Conservation (phyloP, 2,797 vertebrate species). For the Esox masquinongy region DNA sequence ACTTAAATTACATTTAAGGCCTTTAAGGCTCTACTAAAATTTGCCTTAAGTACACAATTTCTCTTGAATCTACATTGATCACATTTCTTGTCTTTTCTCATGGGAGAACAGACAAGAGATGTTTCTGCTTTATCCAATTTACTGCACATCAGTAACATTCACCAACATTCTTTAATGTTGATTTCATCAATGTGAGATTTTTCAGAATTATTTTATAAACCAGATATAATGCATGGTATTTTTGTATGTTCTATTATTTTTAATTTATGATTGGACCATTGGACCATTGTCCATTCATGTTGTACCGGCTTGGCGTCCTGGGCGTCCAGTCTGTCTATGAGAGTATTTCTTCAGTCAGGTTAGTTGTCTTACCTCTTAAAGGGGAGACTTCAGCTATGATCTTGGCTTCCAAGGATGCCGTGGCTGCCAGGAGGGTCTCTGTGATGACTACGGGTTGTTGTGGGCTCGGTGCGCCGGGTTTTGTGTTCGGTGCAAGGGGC, state of each 20-base stretch:
- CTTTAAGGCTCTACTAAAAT: conserved; percentile 47
- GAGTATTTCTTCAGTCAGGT: too few species aligned
- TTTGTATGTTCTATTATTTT: neutral
- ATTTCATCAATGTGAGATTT: neutral
- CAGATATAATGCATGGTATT: neutral
- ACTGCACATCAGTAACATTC: conserved; percentile 29
- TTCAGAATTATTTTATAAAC: neutral
- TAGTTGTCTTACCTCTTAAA: too few species aligned
- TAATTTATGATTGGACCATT: neutral
- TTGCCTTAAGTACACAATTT: conserved; percentile 48
- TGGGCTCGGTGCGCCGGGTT: too few species aligned
- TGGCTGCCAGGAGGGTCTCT: too few species aligned
- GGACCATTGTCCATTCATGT: neutral
- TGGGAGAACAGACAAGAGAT: conserved; percentile 32
- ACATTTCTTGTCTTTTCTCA: conserved; percentile 34
- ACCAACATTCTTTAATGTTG: conserved; percentile 2
- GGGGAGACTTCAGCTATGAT: too few species aligned
- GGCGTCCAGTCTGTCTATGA: too few species aligned
- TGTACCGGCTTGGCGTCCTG: too few species aligned
- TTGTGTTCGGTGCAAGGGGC: too few species aligned
- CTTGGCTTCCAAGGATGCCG: too few species aligned
- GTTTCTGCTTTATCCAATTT: conserved; percentile 35
- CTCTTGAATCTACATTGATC: conserved; percentile 52
- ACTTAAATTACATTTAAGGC: conserved; percentile 56
- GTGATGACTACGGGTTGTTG: too few species aligned